Evolutionary conservation across 1,140 invertebrate genomes (phyloP).

Genomic region (Bombyx mori): DNA sequence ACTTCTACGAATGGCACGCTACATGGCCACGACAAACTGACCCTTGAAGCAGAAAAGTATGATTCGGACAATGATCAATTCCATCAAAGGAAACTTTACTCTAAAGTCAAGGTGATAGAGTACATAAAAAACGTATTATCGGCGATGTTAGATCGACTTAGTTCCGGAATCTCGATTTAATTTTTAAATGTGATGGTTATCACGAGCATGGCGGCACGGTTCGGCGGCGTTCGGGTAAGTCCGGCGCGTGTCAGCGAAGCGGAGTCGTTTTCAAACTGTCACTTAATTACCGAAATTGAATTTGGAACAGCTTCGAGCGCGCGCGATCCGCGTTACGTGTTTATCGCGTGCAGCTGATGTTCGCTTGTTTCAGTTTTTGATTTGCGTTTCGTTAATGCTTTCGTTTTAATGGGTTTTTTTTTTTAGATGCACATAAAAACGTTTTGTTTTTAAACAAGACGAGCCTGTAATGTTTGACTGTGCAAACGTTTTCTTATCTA

Average conservation of each 20-base stretch:
- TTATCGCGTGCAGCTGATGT: conserved; percentile 1
- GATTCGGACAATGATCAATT: too few species aligned
- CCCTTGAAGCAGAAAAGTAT: too few species aligned
- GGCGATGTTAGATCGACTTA: conserved; percentile 10
- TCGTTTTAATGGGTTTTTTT: not conserved
- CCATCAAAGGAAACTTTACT: too few species aligned
- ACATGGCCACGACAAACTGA: conserved; percentile 9
- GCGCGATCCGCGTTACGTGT: conserved; percentile 11
- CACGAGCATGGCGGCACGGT: conserved; percentile 51
- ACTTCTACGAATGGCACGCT: conserved; percentile 38
- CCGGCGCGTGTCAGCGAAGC: conserved; percentile 28
- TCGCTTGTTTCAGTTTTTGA: not conserved
- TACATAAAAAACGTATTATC: too few species aligned
- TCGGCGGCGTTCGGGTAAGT: conserved; percentile 18
- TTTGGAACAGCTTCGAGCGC: conserved; percentile 22
- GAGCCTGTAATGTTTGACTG: too few species aligned
- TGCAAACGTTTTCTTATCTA: too few species aligned
- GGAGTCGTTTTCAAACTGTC: conserved; percentile 39
- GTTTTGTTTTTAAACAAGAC: too few species aligned
- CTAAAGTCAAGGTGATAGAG: too few species aligned
- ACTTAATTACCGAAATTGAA: conserved; percentile 61
- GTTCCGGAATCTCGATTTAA: conserved; percentile 64
- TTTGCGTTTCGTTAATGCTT: not conserved
- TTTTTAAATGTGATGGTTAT: conserved; percentile 55
- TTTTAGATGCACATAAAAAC: too few species aligned